A percentile compares a stretch with the other conserved stretches of the same genome.
Evolutionary conservation across 2,888 invertebrate species (phyloP).

Genomic region (Ophraella communa): DNA sequence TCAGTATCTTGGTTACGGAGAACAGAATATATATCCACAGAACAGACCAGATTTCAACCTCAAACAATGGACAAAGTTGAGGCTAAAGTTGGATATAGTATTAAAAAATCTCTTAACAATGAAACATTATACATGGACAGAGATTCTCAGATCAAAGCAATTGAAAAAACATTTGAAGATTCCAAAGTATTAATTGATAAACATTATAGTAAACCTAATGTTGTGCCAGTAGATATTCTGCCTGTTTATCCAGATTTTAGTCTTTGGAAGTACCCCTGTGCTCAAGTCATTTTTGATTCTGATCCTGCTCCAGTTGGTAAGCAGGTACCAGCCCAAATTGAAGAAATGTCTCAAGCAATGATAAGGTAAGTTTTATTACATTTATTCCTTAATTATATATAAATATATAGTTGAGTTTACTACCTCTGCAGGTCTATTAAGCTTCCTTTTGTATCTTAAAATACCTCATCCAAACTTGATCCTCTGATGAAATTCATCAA

Average conservation of each 20-base stretch:
- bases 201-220: constrained; percentile 96
- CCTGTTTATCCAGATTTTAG: constrained; percentile 95
- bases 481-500: too few species aligned
- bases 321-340: constrained; percentile 85
- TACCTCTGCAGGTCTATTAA: too few species aligned
- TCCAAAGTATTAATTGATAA: constrained; percentile 83
- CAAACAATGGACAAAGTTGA: constrained; percentile 97
- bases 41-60: constrained; percentile 96
- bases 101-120: constrained; percentile 88
- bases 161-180: constrained; percentile 96
- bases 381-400: too few species aligned
- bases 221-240: constrained; percentile 86
- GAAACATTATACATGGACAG: constrained; percentile 96
- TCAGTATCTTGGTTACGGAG: constrained; percentile 98
- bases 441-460: too few species aligned
- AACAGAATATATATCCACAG: constrained; percentile 99
- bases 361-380: constrained; percentile 72
- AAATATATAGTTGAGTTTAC: too few species aligned
- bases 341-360: constrained; percentile 99
- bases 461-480: too few species aligned
- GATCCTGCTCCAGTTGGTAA: constrained; percentile 94
- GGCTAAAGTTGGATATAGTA: constrained; percentile 98
- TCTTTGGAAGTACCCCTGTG: constrained; percentile 97
- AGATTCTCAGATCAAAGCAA: constrained; percentile 95
- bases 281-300: constrained; percentile 97